Evolutionary conservation across 2,797 vertebrate genomes (phyloP).

Genomic region (Leptodactylus fallax): DNA sequence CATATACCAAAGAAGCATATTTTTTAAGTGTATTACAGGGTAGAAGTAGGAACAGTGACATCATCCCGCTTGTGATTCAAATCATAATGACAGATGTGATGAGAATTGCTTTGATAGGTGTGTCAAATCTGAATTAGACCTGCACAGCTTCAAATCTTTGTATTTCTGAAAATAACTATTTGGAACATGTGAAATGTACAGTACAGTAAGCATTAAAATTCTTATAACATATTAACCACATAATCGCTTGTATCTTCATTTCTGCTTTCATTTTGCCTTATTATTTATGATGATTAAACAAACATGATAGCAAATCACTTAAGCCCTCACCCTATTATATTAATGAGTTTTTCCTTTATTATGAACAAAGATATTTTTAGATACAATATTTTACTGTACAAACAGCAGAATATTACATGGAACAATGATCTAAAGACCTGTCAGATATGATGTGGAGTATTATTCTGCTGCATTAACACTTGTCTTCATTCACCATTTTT

Average conservation of each 20-base stretch:
- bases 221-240: conserved; percentile 40
- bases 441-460: neutral
- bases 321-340: too few species aligned
- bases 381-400: neutral
- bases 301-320: neutral
- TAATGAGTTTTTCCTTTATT: too few species aligned
- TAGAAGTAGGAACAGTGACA: conserved; percentile 3
- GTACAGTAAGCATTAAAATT: conserved; percentile 48
- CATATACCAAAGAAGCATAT: conserved; percentile 56
- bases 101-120: conserved; percentile 14
- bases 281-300: neutral
- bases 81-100: conserved; percentile 12
- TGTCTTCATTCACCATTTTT: neutral
- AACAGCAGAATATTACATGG: neutral
- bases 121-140: conserved; percentile 20
- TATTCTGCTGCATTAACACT: neutral
- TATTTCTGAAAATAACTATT: conserved; percentile 37
- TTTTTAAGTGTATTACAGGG: conserved; percentile 41
- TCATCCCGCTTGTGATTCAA: conserved; percentile 19
- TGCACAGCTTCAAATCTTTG: conserved; percentile 27
- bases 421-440: neutral
- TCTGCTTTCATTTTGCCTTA: neutral
- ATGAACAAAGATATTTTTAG: too few species aligned
- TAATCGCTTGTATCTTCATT: neutral
- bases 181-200: conserved; percentile 48